phyloP scores from a whole-genome alignment of 2,888 invertebrate genomes.

The Synanthedon myopaeformis region DNA sequence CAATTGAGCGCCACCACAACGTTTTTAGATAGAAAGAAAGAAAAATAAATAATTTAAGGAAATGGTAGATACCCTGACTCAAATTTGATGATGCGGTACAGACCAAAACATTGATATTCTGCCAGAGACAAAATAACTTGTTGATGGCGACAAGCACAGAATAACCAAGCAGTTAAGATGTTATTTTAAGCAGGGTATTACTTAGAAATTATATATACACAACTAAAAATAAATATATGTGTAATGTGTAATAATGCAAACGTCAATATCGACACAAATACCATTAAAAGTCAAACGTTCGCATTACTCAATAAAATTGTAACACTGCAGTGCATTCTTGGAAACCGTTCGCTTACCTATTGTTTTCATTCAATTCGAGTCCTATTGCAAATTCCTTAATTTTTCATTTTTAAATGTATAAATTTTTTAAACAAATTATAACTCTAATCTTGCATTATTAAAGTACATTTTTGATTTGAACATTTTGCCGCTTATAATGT shows the following conservation, averaged over 20 bases:
- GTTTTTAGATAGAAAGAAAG: not conserved
- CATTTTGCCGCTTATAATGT: not conserved
- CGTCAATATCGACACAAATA: not conserved
- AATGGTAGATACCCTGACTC: not conserved
- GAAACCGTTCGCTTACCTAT: not conserved
- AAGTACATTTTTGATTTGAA: not conserved
- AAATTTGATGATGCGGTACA: not conserved
- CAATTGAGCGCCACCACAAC: not conserved
- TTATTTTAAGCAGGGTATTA: too few relatives aligned
- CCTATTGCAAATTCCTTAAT: slow-evolving; percentile 24
- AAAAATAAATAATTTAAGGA: not conserved
- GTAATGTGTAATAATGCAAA: too few relatives aligned
- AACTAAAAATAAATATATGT: too few relatives aligned
- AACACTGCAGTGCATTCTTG: not conserved
- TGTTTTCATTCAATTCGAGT: slow-evolving; percentile 5
- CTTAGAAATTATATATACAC: too few relatives aligned
- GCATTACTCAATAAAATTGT: not conserved
- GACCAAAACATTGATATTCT: not conserved
- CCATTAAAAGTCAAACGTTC: not conserved
- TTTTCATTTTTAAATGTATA: slow-evolving; percentile 12
- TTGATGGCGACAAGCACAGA: too few relatives aligned
- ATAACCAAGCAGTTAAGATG: too few relatives aligned
- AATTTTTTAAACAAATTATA: not conserved
- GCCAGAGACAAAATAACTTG: too few relatives aligned
- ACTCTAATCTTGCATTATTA: not conserved